phyloP scores from a whole-genome alignment of 2,113 vertebrate species.

The Clinocottus analis region DNA sequence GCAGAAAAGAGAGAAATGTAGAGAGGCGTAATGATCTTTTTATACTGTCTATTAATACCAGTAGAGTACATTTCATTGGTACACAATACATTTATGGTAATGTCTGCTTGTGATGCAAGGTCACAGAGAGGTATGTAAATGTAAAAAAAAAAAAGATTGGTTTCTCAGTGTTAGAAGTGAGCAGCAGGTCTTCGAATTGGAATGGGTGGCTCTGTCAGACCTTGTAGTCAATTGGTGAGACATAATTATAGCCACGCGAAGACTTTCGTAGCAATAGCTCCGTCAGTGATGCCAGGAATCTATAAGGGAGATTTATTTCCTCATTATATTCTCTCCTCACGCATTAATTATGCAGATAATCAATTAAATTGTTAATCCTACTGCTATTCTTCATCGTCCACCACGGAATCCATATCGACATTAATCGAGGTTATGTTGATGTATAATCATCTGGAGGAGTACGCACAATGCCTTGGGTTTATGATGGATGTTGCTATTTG shows the following conservation, averaged over 20 bases:
- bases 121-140: not conserved
- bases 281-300: not conserved
- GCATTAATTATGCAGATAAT: not conserved
- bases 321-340: not conserved
- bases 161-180: not conserved
- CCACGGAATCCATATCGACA: not conserved
- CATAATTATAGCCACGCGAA: not conserved
- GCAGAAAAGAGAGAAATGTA: constrained; percentile 20
- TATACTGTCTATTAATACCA: not conserved
- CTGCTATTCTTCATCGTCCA: constrained; percentile 5
- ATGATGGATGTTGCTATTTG: not conserved
- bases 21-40: not conserved
- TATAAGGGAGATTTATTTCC: not conserved
- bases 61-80: constrained; percentile 16
- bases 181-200: not conserved
- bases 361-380: not conserved
- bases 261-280: not conserved
- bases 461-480: not conserved
- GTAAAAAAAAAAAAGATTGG: not conserved
- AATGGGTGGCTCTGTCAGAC: not conserved
- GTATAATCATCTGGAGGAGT: not conserved
- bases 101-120: not conserved
- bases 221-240: not conserved
- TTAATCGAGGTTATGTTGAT: constrained; percentile 20
- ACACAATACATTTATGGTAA: constrained; percentile 1